A percentile compares a stretch with the other conserved stretches of the same genome.
phyloP scores from a whole-genome alignment of 2,797 vertebrate genomes.

The Botia kubotai region DNA sequence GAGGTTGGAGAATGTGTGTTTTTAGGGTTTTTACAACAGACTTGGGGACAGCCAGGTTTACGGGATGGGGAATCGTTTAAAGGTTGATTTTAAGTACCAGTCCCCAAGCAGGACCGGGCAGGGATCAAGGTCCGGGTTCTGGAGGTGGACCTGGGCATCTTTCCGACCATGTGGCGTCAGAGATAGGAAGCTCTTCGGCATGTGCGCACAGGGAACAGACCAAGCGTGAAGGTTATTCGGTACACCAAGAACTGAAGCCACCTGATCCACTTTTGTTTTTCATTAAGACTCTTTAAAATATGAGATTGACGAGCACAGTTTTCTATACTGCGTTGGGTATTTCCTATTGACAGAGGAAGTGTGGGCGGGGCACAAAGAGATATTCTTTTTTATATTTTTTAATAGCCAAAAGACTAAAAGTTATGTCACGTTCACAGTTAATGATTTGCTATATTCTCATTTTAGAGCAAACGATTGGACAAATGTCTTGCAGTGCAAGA shows the following conservation, averaged over 20 bases:
- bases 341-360: neutral
- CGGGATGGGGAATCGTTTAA: slow-evolving; percentile 76
- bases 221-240: slow-evolving; percentile 52
- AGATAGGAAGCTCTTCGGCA: slow-evolving; percentile 66
- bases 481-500: neutral
- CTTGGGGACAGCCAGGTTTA: slow-evolving; percentile 72
- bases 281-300: too few relatives aligned
- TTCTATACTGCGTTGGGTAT: neutral
- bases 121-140: slow-evolving; percentile 66
- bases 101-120: slow-evolving; percentile 68
- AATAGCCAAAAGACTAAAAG: too few relatives aligned
- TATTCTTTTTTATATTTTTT: too few relatives aligned
- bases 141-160: slow-evolving; percentile 67
- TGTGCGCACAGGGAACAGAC: slow-evolving; percentile 46
- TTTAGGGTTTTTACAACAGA: slow-evolving; percentile 70
- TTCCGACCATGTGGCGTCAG: slow-evolving; percentile 72
- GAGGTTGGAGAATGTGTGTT: slow-evolving; percentile 29
- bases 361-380: too few relatives aligned
- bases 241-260: slow-evolving; percentile 22
- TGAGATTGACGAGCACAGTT: neutral
- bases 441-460: neutral
- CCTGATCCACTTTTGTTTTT: neutral
- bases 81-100: slow-evolving; percentile 74
- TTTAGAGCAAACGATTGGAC: neutral
- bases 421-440: neutral